phyloP scores from a whole-genome alignment of 2,888 invertebrate genomes.

The Mythimna impura region DNA sequence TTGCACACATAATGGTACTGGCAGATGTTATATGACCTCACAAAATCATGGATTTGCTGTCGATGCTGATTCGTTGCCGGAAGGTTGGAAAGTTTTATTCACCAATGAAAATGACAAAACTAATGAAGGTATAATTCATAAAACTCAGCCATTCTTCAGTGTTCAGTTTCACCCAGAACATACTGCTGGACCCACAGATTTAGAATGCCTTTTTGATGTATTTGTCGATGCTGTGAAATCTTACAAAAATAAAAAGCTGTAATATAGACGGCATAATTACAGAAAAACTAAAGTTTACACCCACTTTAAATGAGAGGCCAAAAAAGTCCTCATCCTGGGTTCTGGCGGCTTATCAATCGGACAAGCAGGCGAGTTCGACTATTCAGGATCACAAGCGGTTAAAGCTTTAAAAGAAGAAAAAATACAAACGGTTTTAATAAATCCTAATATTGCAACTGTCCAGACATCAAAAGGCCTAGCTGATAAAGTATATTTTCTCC shows the following conservation, averaged over 20 bases:
- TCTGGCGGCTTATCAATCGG: slow-evolving; percentile 99
- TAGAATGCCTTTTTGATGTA: slow-evolving; percentile 98
- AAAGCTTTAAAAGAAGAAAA: slow-evolving; percentile 99
- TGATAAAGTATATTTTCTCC: slow-evolving; percentile 99
- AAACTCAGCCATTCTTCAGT: slow-evolving; percentile 96
- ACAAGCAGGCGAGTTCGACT: slow-evolving; percentile 99
- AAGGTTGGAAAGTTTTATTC: slow-evolving; percentile 96
- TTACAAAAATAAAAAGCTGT: slow-evolving; percentile 80
- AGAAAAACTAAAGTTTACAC: slow-evolving; percentile 85
- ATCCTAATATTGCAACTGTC: slow-evolving; percentile 99
- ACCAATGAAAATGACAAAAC: slow-evolving; percentile 98
- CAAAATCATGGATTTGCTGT: slow-evolving; percentile 99
- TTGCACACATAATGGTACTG: slow-evolving; percentile 96
- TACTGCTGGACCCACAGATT: slow-evolving; percentile 98
- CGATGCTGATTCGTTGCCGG: slow-evolving; percentile 93
- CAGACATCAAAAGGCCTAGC: slow-evolving; percentile 99
- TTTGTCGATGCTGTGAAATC: slow-evolving; percentile 94
- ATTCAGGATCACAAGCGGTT: slow-evolving; percentile 99
- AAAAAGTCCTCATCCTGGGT: slow-evolving; percentile 96
- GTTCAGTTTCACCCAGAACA: slow-evolving; percentile 99
- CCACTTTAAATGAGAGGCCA: slow-evolving; percentile 86
- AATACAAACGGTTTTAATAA: slow-evolving; percentile 98
- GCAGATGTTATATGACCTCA: slow-evolving; percentile 98
- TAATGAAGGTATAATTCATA: slow-evolving; percentile 99
- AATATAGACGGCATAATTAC: slow-evolving; percentile 89